phyloP scores from a whole-genome alignment of 2,797 vertebrate genomes.

The Rhadinocentrus ornatus region DNA sequence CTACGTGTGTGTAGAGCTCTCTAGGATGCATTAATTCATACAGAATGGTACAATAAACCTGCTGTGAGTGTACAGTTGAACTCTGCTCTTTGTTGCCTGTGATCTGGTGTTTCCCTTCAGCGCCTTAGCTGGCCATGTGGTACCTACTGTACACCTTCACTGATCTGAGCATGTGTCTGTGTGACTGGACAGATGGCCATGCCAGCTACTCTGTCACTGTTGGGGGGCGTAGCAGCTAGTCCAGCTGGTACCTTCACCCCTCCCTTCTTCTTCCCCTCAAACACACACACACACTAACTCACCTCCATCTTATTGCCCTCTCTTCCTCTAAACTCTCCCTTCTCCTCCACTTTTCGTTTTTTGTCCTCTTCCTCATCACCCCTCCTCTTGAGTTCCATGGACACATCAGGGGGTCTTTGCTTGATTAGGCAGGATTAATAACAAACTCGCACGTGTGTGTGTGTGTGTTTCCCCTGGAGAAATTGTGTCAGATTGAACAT shows the following conservation, averaged over 20 bases:
- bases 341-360: conserved; percentile 44
- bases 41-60: neutral
- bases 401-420: conserved; percentile 72
- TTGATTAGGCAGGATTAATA: conserved; percentile 86
- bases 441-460: conserved; percentile 55
- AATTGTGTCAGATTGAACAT: conserved; percentile 70
- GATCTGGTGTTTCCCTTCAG: conserved; percentile 39
- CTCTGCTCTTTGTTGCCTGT: conserved; percentile 39
- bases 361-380: conserved; percentile 37
- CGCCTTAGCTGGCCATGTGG: conserved; percentile 36
- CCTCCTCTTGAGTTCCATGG: conserved; percentile 55
- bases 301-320: conserved; percentile 41
- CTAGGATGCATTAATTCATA: conserved; percentile 4
- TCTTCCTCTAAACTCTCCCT: conserved; percentile 49
- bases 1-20: neutral
- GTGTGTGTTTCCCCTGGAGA: conserved; percentile 65
- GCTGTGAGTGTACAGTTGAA: conserved; percentile 15
- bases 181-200: conserved; percentile 78
- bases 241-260: conserved; percentile 68
- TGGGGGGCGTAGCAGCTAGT: conserved; percentile 67
- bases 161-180: conserved; percentile 29
- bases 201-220: conserved; percentile 74
- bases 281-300: conserved; percentile 7
- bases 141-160: conserved; percentile 58
- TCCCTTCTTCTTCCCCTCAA: neutral